Percentiles rank a stretch among this genome's conserved stretches.
phyloP scores from a whole-genome alignment of 2,888 invertebrate genomes.

The Dynastes hyllus region DNA sequence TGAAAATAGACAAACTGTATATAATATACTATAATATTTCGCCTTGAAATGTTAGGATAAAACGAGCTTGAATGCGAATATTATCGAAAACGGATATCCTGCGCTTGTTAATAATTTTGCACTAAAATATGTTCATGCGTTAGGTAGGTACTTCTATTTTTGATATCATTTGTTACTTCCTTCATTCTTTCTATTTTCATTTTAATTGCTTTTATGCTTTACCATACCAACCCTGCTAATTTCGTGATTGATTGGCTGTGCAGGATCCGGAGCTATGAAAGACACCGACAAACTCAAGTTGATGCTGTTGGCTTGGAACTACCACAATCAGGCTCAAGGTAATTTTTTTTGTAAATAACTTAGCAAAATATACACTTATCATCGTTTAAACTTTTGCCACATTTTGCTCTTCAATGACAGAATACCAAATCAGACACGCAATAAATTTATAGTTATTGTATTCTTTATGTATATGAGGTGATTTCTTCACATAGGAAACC shows the following conservation, averaged over 20 bases:
- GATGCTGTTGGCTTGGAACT: slow-evolving; percentile 92
- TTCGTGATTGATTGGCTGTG: slow-evolving; percentile 70
- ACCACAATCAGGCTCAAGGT: slow-evolving; percentile 85
- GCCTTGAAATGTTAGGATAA: slow-evolving; percentile 20
- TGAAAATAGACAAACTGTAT: no score
- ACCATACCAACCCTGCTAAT: slow-evolving; percentile 69
- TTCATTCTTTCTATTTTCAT: slow-evolving; percentile 7
- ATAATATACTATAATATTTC: not conserved
- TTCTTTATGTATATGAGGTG: not conserved
- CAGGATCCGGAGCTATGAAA: slow-evolving; percentile 78
- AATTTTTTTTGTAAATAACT: slow-evolving; percentile 62
- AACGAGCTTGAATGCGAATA: slow-evolving; percentile 12
- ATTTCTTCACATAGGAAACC: slow-evolving; percentile 62
- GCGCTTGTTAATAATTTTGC: slow-evolving; percentile 1
- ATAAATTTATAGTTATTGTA: no score
- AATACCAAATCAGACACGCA: no score
- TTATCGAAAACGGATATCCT: slow-evolving; percentile 43
- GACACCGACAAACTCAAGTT: slow-evolving; percentile 91
- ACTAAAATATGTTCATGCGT: not conserved
- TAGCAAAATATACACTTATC: slow-evolving; percentile 48
- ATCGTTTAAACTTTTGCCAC: slow-evolving; percentile 27
- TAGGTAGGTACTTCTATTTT: not conserved
- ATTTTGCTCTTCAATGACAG: not conserved
- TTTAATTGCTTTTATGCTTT: slow-evolving; percentile 23
- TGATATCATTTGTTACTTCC: not conserved